Conservation (phyloP, 2,888 invertebrate species). For the Brachynemurus nebulosus region DNA sequence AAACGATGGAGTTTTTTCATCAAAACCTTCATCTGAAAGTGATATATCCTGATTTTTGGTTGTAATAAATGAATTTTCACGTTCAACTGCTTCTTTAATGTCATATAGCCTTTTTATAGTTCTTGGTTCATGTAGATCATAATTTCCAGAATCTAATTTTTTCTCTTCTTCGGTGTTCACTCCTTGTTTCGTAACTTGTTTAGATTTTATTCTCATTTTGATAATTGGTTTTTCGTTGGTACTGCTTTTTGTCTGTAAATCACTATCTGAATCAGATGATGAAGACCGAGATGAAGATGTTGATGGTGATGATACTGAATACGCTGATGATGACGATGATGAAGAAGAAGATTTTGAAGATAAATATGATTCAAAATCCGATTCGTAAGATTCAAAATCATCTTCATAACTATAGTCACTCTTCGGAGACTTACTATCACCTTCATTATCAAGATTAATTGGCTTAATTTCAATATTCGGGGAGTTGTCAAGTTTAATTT, state of each 20-base stretch:
- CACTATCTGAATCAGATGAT: constrained; percentile 16
- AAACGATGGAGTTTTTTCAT: constrained; percentile 28
- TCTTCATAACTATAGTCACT: constrained; percentile 34
- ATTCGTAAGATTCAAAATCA: constrained; percentile 43
- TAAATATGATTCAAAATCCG: constrained; percentile 36
- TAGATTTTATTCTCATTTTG: background rate
- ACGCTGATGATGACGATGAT: background rate
- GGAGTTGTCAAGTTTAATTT: too few relatives aligned
- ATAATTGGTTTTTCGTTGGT: too few relatives aligned
- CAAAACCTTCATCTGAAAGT: constrained; percentile 42
- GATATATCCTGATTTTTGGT: constrained; percentile 20
- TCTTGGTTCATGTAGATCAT: constrained; percentile 32
- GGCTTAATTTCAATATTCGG: too few relatives aligned
- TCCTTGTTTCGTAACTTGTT: too few relatives aligned
- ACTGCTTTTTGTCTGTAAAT: constrained; percentile 11
- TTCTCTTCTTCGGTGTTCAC: constrained; percentile 35
- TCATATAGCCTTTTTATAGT: constrained; percentile 29
- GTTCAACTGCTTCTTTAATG: constrained; percentile 31
- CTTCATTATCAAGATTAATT: too few relatives aligned
- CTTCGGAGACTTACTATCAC: too few relatives aligned
- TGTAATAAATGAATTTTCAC: constrained; percentile 26
- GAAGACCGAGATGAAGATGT: constrained; percentile 16
- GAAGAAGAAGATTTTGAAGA: constrained; percentile 13
- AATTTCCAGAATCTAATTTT: constrained; percentile 44
- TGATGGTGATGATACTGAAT: constrained; percentile 17